These are phyloP conservation scores for Mechanitis mazaeus DNA, from an alignment of 2,888 invertebrate genomes.

Conservation along the genomic window DNA sequence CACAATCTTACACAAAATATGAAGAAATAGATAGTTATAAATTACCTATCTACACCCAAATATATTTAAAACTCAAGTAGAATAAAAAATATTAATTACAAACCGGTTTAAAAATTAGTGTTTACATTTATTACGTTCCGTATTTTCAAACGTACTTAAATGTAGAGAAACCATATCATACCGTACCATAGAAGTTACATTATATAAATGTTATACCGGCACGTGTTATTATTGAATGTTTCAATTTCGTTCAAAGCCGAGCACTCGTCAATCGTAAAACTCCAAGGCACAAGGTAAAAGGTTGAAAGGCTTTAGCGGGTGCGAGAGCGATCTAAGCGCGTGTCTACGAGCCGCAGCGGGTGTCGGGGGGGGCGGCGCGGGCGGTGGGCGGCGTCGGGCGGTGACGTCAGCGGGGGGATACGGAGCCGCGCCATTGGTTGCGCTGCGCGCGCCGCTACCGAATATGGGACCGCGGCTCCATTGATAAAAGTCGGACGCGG, in stretches of 20 bases:
- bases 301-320: constrained; percentile 46
- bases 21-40: too few species aligned
- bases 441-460: constrained; percentile 81
- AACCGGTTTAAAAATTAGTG: too few species aligned
- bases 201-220: constrained; percentile 2
- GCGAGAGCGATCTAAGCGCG: constrained; percentile 67
- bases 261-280: constrained; percentile 11
- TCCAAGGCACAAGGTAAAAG: constrained; percentile 13
- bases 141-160: too few species aligned
- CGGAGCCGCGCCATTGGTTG: constrained; percentile 67
- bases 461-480: constrained; percentile 90
- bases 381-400: constrained; percentile 72
- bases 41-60: too few species aligned
- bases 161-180: too few species aligned
- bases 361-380: constrained; percentile 60
- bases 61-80: too few species aligned
- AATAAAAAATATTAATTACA: too few species aligned
- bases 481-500: constrained; percentile 87
- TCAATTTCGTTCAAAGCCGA: constrained; percentile 1
- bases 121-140: too few species aligned
- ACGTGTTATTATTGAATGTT: neutral
- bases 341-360: constrained; percentile 46
- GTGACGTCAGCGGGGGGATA: constrained; percentile 72
- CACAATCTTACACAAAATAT: too few species aligned
- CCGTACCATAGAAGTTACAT: neutral